Evolutionary conservation across 2,888 invertebrate species (phyloP), one percentile per base, ranked within the genome.

Genomic region (Thereva unica): DNA sequence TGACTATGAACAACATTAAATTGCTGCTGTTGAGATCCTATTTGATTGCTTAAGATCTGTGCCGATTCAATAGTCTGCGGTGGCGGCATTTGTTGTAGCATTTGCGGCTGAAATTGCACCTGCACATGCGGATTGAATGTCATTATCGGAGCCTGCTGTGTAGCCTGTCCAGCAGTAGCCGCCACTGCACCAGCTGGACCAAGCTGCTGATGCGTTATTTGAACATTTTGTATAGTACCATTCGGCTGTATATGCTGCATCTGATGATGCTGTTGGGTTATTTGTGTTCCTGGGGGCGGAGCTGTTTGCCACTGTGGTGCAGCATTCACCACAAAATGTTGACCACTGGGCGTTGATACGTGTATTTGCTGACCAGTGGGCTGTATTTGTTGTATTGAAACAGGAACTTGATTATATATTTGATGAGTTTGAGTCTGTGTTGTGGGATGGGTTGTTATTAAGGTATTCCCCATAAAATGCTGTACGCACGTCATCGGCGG

Each of bases 401-500:
- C 71, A 1, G 72, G 72, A 5, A 71, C 69, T 68, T 71, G 71
- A 50, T 67, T 66, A 35, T 65, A 65, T 41, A 66, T 66, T 63
- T 70, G 71, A 64, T 70, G 66, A 40, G 71, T 68, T 37, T 69
- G 71, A 3, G 69, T 64, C 38, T 69, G 69, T 10, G 71, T 34
- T n/a, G 66, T 53, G 12, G 69, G 69, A 23, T 70, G 56, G n/a
- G 71, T 68, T 23, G 71, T 71, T 7, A 71, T 71, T 37, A 71
- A 42, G 3, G 71, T 68, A 54, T 71, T 72, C 0, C 71, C 71
- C 6, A 72, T 70, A 7, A 72, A 66, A 66, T 72, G 72, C 47
- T 72, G 72, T 10, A 72, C 69, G 35, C 69, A 71, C 7, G 68
- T 57, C 12, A 70, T 69, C 9, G 71, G 72, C 4, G 71, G 71